Conservation (phyloP, 2,888 invertebrate genomes). For the Salpingus planirostris region DNA sequence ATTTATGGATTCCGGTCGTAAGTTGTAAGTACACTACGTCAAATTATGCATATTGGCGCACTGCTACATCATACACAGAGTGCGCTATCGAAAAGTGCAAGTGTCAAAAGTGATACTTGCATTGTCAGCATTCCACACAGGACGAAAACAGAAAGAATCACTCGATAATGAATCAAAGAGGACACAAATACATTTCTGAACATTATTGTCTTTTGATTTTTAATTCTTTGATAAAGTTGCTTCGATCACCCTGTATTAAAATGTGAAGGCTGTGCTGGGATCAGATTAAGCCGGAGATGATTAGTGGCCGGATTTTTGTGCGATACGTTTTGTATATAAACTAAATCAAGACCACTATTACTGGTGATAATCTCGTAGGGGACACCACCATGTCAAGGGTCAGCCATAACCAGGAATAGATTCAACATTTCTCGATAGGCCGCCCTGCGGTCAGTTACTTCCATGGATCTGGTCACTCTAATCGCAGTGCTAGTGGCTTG, state of each 20-base stretch:
- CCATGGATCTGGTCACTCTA: constrained; percentile 26
- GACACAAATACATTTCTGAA: constrained; percentile 1
- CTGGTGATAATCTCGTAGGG: constrained; percentile 24
- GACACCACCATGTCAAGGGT: constrained; percentile 31
- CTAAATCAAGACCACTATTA: constrained; percentile 14
- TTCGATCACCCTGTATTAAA: constrained; percentile 6
- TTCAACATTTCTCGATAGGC: constrained; percentile 31
- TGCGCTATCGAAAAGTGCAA: no score
- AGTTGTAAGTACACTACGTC: no score
- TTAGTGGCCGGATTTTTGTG: constrained; percentile 12
- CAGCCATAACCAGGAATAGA: constrained; percentile 33
- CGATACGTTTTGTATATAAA: constrained; percentile 15
- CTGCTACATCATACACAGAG: neutral
- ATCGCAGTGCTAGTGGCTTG: constrained; percentile 1
- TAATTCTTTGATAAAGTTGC: neutral
- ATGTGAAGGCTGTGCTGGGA: constrained; percentile 8
- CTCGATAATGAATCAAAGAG: no score
- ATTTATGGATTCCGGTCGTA: constrained; percentile 19
- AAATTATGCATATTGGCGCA: no score
- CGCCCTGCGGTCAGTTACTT: constrained; percentile 29
- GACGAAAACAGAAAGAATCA: no score
- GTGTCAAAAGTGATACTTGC: no score
- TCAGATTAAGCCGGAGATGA: constrained; percentile 13
- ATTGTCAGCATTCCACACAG: neutral
- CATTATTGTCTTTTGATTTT: neutral